Percentiles rank a stretch among this genome's conserved stretches.
phyloP scores from a whole-genome alignment of 1,140 invertebrate species.

The Gonioctena quinquepunctata region DNA sequence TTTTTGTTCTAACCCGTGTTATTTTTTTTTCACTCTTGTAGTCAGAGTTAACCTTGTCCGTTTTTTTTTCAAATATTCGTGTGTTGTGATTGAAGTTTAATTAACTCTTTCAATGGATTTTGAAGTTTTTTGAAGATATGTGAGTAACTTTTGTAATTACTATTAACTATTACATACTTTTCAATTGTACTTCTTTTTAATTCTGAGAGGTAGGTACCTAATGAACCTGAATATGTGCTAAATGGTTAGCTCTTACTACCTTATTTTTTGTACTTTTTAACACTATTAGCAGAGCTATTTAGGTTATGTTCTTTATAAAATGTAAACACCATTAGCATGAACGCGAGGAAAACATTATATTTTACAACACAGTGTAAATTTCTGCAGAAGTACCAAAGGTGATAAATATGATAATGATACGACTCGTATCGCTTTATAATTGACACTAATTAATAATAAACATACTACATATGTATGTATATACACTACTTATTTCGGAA shows the following conservation, averaged over 20 bases:
- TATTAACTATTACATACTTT: too few species aligned
- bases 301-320: slow-evolving; percentile 31
- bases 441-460: slow-evolving; percentile 12
- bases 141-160: slow-evolving; percentile 33
- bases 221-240: slow-evolving; percentile 26
- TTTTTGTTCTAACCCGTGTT: slow-evolving; percentile 16
- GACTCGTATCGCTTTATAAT: not conserved
- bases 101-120: slow-evolving; percentile 23
- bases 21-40: slow-evolving; percentile 39
- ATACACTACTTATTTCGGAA: too few species aligned
- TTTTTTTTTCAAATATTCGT: slow-evolving; percentile 32
- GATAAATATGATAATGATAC: slow-evolving; percentile 17
- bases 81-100: slow-evolving; percentile 9
- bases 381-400: not conserved
- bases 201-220: too few species aligned
- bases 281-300: slow-evolving; percentile 22
- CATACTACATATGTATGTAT: too few species aligned
- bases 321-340: slow-evolving; percentile 34
- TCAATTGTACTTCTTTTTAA: too few species aligned
- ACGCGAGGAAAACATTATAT: slow-evolving; percentile 1
- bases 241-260: slow-evolving; percentile 44
- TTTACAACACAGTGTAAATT: slow-evolving; percentile 13
- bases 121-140: slow-evolving; percentile 31
- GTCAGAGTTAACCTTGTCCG: slow-evolving; percentile 41
- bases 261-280: slow-evolving; percentile 38